Conservation (phyloP, 2,113 vertebrate species). For the Lethenteron camtschaticum region DNA sequence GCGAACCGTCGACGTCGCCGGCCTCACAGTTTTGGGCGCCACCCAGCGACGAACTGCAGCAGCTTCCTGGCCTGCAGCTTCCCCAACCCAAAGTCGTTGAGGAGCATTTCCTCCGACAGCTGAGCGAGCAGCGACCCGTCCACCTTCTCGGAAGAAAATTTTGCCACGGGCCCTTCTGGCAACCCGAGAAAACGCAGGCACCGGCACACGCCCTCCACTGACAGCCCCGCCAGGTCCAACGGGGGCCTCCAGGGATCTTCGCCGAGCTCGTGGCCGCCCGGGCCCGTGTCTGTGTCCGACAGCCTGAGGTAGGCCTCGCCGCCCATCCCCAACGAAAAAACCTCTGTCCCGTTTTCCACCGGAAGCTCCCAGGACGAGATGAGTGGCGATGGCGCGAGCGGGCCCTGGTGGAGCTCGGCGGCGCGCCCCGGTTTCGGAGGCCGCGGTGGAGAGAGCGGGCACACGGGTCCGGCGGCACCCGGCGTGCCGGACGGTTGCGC, state of each 20-base stretch:
- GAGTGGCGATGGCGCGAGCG: no score
- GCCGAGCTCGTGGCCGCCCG: background rate
- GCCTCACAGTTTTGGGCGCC: constrained; percentile 70
- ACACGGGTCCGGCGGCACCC: no score
- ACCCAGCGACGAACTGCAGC: constrained; percentile 95
- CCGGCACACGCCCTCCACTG: constrained; percentile 74
- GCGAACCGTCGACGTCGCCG: no score
- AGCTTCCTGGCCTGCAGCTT: constrained; percentile 95
- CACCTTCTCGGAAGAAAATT: constrained; percentile 71
- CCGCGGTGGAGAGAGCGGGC: no score
- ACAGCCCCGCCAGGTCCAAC: constrained; percentile 52
- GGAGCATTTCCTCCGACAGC: constrained; percentile 86
- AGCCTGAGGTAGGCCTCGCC: no score
- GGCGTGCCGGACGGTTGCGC: no score
- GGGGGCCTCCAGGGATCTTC: constrained; percentile 49
- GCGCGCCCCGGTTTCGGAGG: no score
- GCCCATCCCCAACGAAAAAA: no score
- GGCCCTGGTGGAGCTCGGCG: no score
- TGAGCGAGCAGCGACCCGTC: constrained; percentile 90
- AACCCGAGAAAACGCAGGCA: constrained; percentile 87
- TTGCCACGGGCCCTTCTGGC: constrained; percentile 58
- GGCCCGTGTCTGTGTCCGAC: no score
- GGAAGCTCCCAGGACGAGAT: no score
- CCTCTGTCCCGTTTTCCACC: no score
- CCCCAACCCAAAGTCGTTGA: constrained; percentile 79